phyloP scores from a whole-genome alignment of 2,797 vertebrate genomes.

The Crocodylus rhombifer region DNA sequence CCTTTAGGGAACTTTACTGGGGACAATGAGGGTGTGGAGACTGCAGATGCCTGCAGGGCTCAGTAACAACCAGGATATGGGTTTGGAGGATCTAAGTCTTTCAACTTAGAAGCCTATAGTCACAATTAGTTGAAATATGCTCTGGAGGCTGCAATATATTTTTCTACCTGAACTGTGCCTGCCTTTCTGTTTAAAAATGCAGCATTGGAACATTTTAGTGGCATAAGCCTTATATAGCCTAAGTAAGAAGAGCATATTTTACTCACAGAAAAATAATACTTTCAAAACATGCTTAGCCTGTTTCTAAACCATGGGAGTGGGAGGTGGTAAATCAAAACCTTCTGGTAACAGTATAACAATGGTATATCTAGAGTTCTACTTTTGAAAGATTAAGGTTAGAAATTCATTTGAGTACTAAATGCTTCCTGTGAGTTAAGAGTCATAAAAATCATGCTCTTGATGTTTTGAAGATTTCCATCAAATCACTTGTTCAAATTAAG shows the following conservation, averaged over 20 bases:
- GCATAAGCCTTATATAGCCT: not conserved
- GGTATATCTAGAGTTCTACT: not conserved
- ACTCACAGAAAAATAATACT: not conserved
- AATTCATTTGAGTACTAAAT: not conserved
- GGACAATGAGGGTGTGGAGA: not conserved
- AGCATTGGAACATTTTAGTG: not conserved
- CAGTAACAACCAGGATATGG: not conserved
- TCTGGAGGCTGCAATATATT: not conserved
- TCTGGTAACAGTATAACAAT: not conserved
- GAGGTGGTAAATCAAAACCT: not conserved
- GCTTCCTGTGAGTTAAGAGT: not conserved
- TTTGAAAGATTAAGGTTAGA: not conserved
- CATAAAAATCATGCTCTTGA: not conserved
- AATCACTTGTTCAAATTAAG: constrained; percentile 10
- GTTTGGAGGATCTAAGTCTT: not conserved
- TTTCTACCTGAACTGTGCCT: not conserved
- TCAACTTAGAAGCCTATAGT: too few species aligned
- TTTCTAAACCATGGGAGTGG: not conserved
- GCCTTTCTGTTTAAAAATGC: not conserved
- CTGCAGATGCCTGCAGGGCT: not conserved
- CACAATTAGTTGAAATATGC: accelerated
- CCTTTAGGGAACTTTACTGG: too few species aligned
- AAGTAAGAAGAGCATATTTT: not conserved
- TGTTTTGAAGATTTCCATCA: constrained; percentile 6
- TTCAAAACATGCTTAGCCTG: not conserved